Evolutionary conservation across 2,797 vertebrate genomes (phyloP).

Genomic region (Basileuterus tristriatus): DNA sequence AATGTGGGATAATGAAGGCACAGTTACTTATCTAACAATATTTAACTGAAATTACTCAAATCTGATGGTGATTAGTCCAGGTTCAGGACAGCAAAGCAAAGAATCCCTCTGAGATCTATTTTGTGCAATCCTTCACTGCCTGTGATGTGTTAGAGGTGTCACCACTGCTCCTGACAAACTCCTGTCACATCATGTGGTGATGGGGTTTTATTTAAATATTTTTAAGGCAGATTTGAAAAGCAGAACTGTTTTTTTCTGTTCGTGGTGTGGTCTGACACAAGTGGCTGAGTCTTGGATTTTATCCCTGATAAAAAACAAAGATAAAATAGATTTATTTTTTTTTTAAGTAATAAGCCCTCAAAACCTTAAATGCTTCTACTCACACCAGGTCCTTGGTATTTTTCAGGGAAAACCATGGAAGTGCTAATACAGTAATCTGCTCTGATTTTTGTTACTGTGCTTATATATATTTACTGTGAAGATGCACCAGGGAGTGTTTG

Average conservation of each 20-base stretch:
- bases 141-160: not conserved
- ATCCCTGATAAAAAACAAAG: not conserved
- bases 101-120: not conserved
- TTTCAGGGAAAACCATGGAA: not conserved
- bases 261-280: rapidly evolving
- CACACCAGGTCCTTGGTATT: not conserved
- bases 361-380: not conserved
- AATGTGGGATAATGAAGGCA: not conserved
- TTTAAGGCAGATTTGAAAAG: not conserved
- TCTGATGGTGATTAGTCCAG: not conserved
- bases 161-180: not conserved
- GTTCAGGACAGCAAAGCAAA: not conserved
- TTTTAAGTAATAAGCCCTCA: rapidly evolving
- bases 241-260: not conserved
- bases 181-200: not conserved
- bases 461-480: not conserved
- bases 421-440: not conserved
- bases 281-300: not conserved
- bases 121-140: not conserved
- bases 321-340: not conserved
- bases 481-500: not conserved
- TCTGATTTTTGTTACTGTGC: not conserved
- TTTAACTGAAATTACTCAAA: not conserved
- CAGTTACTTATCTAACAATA: not conserved
- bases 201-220: not conserved